phyloP scores from a whole-genome alignment of 1,140 invertebrate genomes.

The Globodera rostochiensis region DNA sequence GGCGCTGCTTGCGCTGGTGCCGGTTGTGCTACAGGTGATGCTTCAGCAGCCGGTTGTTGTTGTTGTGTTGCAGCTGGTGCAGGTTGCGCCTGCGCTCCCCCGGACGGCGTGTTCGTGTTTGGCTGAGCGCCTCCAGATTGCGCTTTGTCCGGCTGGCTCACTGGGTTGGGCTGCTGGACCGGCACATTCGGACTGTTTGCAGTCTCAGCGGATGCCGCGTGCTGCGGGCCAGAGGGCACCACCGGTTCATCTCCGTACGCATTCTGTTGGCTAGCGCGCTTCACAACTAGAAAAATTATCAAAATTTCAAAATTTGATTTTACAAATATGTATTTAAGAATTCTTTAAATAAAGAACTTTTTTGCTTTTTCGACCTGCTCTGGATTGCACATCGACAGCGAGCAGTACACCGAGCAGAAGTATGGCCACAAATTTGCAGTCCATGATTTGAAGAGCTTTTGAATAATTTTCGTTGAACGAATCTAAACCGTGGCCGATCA shows the following conservation, averaged over 20 bases:
- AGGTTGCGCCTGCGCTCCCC: neutral
- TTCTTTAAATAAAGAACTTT: neutral
- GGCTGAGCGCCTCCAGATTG: neutral
- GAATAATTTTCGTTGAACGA: neutral
- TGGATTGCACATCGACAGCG: neutral
- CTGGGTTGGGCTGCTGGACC: slow-evolving; percentile 10
- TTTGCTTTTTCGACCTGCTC: neutral
- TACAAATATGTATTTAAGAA: neutral
- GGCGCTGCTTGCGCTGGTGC: slow-evolving; percentile 12
- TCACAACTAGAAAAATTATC: slow-evolving; percentile 16
- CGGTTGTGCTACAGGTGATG: neutral
- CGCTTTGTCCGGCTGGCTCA: slow-evolving; percentile 14
- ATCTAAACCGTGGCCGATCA: neutral
- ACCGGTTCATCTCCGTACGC: slow-evolving; percentile 31
- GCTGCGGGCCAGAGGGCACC: neutral
- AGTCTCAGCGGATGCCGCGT: neutral
- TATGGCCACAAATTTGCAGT: neutral
- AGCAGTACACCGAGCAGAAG: neutral
- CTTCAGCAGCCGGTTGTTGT: neutral
- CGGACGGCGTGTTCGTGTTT: neutral
- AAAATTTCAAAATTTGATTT: neutral
- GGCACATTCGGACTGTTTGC: neutral
- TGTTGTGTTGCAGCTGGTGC: slow-evolving; percentile 5
- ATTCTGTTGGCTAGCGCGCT: slow-evolving; percentile 18
- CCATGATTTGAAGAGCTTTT: neutral